A percentile compares a stretch with the other conserved stretches of the same genome.
phyloP scores from a whole-genome alignment of 1,140 invertebrate species.

The Papilio polytes region DNA sequence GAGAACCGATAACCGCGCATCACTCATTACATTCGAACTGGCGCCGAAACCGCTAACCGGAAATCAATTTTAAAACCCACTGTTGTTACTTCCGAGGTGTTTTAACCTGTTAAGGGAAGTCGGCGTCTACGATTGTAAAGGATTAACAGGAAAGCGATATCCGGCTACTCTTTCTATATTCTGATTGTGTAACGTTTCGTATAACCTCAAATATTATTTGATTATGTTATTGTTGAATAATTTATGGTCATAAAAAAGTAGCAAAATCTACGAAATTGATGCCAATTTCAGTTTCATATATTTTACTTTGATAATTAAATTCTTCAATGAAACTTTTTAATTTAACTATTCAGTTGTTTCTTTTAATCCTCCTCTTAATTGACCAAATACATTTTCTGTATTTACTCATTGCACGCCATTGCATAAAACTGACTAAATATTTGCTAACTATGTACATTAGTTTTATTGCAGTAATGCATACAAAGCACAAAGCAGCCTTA shows the following conservation, averaged over 20 bases:
- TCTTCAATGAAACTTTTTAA: no score
- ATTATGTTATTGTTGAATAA: not conserved
- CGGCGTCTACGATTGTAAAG: conserved; percentile 34
- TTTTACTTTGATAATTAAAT: no score
- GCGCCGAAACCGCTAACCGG: conserved; percentile 61
- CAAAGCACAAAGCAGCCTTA: not conserved
- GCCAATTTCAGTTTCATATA: no score
- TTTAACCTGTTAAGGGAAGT: conserved; percentile 42
- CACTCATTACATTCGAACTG: conserved; percentile 57
- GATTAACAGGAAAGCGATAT: conserved; percentile 43
- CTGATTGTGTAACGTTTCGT: conserved; percentile 15
- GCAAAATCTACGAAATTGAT: no score
- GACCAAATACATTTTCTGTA: no score
- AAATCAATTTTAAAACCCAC: conserved; percentile 60
- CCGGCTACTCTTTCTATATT: conserved; percentile 31
- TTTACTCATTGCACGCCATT: not conserved
- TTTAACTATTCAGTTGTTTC: no score
- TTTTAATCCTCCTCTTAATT: no score
- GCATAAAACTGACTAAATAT: not conserved
- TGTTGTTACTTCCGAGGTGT: conserved; percentile 53
- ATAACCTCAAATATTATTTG: not conserved
- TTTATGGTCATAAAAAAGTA: not conserved
- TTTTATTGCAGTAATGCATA: not conserved
- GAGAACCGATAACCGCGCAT: conserved; percentile 62
- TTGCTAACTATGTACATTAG: not conserved